phyloP scores from a whole-genome alignment of 2,113 vertebrate genomes.

The Loxodonta africana region DNA sequence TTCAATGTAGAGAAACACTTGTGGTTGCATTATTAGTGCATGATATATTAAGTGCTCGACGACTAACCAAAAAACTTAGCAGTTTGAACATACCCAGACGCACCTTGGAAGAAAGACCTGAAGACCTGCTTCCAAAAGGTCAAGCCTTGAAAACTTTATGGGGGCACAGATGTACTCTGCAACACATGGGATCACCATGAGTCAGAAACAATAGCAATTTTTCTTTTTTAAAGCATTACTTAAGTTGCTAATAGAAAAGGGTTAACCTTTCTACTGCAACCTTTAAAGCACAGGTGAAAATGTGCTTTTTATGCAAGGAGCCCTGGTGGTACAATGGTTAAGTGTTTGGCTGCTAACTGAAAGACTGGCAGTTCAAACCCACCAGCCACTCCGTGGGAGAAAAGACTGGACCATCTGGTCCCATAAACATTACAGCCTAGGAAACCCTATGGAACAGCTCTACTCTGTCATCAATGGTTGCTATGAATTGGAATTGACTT shows the following conservation, averaged over 20 bases:
- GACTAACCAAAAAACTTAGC: not conserved
- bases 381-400: not conserved
- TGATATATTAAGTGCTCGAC: not conserved
- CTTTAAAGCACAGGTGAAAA: constrained; percentile 14
- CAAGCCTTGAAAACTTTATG: not conserved
- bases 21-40: not conserved
- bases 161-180: not conserved
- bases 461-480: not conserved
- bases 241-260: not conserved
- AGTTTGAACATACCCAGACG: not conserved
- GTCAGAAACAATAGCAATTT: not conserved
- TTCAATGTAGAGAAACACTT: not conserved
- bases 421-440: not conserved
- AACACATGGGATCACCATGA: not conserved
- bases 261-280: not conserved
- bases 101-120: not conserved
- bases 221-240: not conserved
- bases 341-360: not conserved
- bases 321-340: not conserved
- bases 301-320: constrained; percentile 57
- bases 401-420: not conserved
- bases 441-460: not conserved
- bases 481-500: not conserved
- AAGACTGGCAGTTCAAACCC: not conserved
- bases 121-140: not conserved